Percentiles rank a stretch among this genome's conserved stretches.
phyloP scores from a whole-genome alignment of 2,888 invertebrate genomes.

The Elegia similella region DNA sequence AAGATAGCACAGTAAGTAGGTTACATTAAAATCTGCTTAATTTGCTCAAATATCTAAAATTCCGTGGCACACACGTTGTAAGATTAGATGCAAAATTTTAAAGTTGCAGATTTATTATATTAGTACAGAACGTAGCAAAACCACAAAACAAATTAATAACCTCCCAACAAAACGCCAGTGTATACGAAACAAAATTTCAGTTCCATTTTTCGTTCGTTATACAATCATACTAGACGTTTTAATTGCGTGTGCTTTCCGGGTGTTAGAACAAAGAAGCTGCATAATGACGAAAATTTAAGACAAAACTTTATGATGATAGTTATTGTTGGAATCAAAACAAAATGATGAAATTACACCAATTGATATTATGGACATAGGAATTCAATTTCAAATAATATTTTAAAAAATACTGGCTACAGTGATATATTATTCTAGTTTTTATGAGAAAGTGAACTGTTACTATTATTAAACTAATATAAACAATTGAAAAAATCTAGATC shows the following conservation, averaged over 20 bases:
- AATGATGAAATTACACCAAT: background rate
- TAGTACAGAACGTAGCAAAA: background rate
- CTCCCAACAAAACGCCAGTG: background rate
- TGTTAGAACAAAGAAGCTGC: background rate
- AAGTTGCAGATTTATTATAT: background rate
- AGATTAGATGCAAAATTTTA: no score
- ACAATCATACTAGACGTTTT: background rate
- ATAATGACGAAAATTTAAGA: background rate
- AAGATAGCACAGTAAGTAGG: no score
- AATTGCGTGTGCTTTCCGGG: background rate
- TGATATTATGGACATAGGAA: no score
- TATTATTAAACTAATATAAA: no score
- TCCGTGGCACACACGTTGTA: no score
- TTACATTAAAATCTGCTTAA: no score
- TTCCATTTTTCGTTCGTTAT: constrained; percentile 22
- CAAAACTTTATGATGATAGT: background rate
- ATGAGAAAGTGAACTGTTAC: no score
- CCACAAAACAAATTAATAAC: background rate
- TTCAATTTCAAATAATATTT: no score
- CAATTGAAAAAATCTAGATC: no score
- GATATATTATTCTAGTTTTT: no score
- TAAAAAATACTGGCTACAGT: no score
- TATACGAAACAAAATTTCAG: constrained; percentile 2
- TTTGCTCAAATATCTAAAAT: no score
- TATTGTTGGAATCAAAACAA: background rate